Conservation (phyloP, 2,113 vertebrate genomes). For the Plectropomus leopardus region DNA sequence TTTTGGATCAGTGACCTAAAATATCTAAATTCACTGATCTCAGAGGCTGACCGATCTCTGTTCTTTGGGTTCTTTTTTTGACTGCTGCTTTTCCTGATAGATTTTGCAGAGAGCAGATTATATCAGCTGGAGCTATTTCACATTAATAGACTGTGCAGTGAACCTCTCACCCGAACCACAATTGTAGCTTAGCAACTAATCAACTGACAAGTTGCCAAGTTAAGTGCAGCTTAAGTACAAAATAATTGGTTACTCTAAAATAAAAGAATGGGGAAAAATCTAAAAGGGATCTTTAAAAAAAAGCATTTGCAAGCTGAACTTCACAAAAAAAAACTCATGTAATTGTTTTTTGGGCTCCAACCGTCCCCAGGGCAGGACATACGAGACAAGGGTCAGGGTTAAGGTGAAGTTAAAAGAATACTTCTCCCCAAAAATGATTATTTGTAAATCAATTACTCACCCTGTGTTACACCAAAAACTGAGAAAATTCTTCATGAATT, state of each 20-base stretch:
- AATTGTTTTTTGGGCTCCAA: not conserved
- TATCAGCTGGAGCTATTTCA: not conserved
- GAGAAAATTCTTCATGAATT: no score
- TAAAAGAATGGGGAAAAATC: no score
- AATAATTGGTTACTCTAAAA: not conserved
- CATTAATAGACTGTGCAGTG: not conserved
- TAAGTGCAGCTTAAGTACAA: not conserved
- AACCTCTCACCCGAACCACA: not conserved
- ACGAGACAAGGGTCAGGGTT: no score
- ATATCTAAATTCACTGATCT: not conserved
- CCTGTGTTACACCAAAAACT: no score
- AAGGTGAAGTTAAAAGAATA: no score
- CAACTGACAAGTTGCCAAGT: not conserved
- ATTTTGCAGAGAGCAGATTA: not conserved
- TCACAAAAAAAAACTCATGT: not conserved
- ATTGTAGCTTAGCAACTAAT: not conserved
- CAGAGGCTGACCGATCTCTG: not conserved
- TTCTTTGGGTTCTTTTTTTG: not conserved
- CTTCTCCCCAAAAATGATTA: no score
- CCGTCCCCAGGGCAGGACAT: no score
- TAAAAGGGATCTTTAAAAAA: no score
- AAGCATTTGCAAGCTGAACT: not conserved
- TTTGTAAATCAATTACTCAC: no score
- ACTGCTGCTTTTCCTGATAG: not conserved
- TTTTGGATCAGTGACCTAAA: not conserved